Evolutionary conservation across 2,888 invertebrate genomes (phyloP).

Genomic region (Melanchra persicariae): DNA sequence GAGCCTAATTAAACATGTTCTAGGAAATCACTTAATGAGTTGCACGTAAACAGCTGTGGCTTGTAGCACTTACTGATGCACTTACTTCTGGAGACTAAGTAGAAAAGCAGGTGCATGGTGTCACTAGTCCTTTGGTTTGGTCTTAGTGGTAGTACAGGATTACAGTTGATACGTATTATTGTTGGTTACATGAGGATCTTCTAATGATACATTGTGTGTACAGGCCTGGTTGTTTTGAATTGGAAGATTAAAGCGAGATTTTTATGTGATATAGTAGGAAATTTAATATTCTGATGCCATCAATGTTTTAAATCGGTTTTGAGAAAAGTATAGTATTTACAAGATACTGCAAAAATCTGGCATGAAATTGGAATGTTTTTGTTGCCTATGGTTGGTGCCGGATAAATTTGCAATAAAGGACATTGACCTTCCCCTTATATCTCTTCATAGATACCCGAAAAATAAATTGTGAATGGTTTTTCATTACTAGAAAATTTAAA

Average conservation of each 20-base stretch:
- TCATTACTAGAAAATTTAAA: too few relatives aligned
- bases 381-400: too few relatives aligned
- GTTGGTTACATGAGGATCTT: conserved; percentile 1
- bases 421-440: too few relatives aligned
- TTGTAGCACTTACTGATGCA: conserved; percentile 48
- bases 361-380: neutral
- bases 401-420: too few relatives aligned
- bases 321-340: neutral
- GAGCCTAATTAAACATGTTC: conserved; percentile 80
- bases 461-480: too few relatives aligned
- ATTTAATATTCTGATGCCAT: neutral
- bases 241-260: neutral
- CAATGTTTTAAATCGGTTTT: too few relatives aligned
- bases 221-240: neutral
- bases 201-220: neutral
- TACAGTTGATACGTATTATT: conserved; percentile 19
- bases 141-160: conserved; percentile 28
- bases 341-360: neutral
- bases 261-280: neutral
- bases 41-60: conserved; percentile 74
- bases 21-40: conserved; percentile 87
- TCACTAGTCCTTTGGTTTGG: conserved; percentile 42
- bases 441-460: too few relatives aligned
- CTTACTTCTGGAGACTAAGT: conserved; percentile 47
- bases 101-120: conserved; percentile 57